Conservation (phyloP, 2,797 vertebrate species). For the Rhinella marina region DNA sequence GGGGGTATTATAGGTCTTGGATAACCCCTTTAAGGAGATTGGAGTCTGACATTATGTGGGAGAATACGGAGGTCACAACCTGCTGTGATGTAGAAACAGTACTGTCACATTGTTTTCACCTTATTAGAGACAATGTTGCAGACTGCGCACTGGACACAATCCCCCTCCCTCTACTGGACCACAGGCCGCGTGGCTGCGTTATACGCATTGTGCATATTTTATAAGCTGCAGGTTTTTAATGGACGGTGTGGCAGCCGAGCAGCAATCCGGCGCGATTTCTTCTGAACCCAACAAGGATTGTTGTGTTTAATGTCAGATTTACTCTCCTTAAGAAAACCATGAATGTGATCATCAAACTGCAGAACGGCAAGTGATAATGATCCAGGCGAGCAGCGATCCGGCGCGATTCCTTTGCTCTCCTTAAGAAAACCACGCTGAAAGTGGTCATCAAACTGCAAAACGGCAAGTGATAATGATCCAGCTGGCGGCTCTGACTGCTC, state of each 20-base stretch:
- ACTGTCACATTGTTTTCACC: no score
- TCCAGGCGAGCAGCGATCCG: no score
- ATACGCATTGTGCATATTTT: not conserved
- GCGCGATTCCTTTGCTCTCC: not conserved
- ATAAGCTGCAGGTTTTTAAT: conserved; percentile 2
- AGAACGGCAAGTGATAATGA: not conserved
- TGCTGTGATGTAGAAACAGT: not conserved
- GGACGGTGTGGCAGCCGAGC: not conserved
- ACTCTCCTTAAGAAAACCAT: not conserved
- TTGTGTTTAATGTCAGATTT: not conserved
- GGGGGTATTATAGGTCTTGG: no score
- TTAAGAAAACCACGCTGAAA: not conserved
- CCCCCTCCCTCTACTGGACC: not conserved
- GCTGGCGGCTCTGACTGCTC: no score
- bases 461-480: not conserved
- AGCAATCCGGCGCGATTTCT: not conserved
- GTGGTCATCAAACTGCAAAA: not conserved
- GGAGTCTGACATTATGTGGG: no score
- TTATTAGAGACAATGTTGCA: no score
- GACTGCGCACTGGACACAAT: not conserved
- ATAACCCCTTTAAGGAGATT: no score
- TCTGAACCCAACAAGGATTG: not conserved
- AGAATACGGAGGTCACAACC: no score
- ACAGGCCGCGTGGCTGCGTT: not conserved
- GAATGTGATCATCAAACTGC: not conserved